phyloP scores from a whole-genome alignment of 2,888 invertebrate species.

The Lathronympha strigana region DNA sequence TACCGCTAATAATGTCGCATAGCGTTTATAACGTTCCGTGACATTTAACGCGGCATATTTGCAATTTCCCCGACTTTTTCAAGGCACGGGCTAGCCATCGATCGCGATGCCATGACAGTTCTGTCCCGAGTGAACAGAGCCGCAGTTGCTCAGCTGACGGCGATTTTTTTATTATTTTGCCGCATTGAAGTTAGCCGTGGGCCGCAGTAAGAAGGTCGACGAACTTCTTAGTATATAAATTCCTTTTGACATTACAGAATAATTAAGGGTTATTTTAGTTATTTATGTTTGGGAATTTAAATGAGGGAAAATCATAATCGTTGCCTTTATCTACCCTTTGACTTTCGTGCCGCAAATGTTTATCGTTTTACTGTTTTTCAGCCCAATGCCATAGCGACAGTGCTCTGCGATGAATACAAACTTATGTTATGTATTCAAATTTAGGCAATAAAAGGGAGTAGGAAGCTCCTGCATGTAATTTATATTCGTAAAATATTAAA shows the following conservation, averaged over 20 bases:
- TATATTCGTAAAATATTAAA: not conserved
- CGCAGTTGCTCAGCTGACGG: conserved; percentile 79
- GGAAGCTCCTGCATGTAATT: not conserved
- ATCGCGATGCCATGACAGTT: conserved; percentile 82
- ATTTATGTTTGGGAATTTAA: conserved; percentile 38
- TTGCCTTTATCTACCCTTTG: conserved; percentile 32
- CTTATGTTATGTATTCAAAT: not conserved
- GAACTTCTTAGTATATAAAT: conserved; percentile 59
- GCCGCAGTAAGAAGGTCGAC: conserved; percentile 58
- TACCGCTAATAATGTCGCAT: conserved; percentile 52
- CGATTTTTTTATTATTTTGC: conserved; percentile 66
- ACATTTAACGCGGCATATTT: conserved; percentile 72
- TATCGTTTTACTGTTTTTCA: conserved; percentile 27
- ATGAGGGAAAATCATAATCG: conserved; percentile 38
- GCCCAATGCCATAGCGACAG: not conserved
- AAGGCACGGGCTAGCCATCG: conserved; percentile 69
- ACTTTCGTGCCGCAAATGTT: conserved; percentile 31
- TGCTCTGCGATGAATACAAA: conserved; percentile 6
- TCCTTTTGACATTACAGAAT: conserved; percentile 41
- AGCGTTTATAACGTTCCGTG: conserved; percentile 55
- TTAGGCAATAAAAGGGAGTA: too few species aligned
- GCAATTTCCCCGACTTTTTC: conserved; percentile 73
- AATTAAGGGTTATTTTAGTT: conserved; percentile 38
- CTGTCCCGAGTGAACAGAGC: conserved; percentile 72
- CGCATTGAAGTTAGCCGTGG: conserved; percentile 63